These are phyloP conservation scores for Cheumatopsyche charites DNA, from an alignment of 1,140 invertebrate genomes.

Conservation along the genomic window DNA sequence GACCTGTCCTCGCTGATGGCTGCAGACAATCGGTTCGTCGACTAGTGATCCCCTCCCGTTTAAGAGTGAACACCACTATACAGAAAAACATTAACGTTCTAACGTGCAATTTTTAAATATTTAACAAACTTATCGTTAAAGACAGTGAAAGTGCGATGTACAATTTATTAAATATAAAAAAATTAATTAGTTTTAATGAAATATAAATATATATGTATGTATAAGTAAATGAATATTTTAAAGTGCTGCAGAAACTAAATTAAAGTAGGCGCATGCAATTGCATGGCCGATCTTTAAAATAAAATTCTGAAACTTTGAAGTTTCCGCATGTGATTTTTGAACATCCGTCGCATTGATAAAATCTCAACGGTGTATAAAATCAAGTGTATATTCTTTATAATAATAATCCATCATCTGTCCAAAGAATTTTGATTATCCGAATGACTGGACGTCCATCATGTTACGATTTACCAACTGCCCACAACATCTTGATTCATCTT, in stretches of 20 bases:
- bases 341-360: slow-evolving; percentile 5
- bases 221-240: slow-evolving; percentile 46
- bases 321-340: not conserved
- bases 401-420: slow-evolving; percentile 48
- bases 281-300: not conserved
- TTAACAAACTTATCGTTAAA: slow-evolving; percentile 3
- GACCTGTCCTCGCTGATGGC: slow-evolving; percentile 45
- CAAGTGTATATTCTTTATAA: slow-evolving; percentile 19
- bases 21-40: slow-evolving; percentile 44
- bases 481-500: slow-evolving; percentile 35
- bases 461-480: slow-evolving; percentile 33
- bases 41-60: slow-evolving; percentile 34
- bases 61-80: not conserved
- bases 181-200: not conserved
- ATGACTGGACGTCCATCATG: slow-evolving; percentile 44
- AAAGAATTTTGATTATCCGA: slow-evolving; percentile 41
- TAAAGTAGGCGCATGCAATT: not conserved
- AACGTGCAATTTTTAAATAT: slow-evolving; percentile 50
- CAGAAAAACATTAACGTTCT: not conserved
- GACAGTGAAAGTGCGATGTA: not conserved
- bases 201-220: slow-evolving; percentile 28
- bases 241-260: not conserved
- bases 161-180: not conserved
- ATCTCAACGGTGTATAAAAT: slow-evolving; percentile 26
- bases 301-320: not conserved